phyloP scores from a whole-genome alignment of 2,113 vertebrate species.

The Zosterops pallidus region DNA sequence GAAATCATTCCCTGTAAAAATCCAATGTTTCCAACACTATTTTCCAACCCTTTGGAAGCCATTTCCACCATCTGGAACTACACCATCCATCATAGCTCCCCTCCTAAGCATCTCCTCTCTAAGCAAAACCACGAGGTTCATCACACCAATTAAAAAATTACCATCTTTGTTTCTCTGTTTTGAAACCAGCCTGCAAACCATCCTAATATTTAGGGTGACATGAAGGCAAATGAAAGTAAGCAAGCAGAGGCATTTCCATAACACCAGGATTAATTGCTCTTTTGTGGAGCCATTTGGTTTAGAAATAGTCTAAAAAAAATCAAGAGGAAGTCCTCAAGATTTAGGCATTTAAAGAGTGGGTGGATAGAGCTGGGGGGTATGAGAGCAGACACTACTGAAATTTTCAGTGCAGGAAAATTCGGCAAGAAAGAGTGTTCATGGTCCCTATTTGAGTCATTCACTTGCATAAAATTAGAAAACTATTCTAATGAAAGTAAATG shows the following conservation, averaged over 20 bases:
- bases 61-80: neutral
- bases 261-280: slow-evolving; percentile 26
- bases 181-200: slow-evolving; percentile 35
- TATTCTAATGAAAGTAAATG: neutral
- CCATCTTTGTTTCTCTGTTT: neutral
- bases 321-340: neutral
- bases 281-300: neutral
- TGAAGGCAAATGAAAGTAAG: slow-evolving; percentile 1
- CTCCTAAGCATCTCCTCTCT: neutral
- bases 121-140: neutral
- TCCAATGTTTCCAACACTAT: neutral
- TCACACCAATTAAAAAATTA: slow-evolving; percentile 33
- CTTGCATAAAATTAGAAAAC: neutral
- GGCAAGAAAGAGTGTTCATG: neutral
- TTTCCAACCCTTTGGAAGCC: neutral
- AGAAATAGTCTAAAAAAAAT: neutral
- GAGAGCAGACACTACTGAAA: neutral
- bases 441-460: neutral
- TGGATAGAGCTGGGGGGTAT: neutral
- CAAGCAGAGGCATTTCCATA: neutral
- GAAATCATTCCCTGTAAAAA: neutral
- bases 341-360: neutral
- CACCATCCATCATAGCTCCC: neutral
- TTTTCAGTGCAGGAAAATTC: neutral
- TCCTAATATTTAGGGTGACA: slow-evolving; percentile 50